Evolutionary conservation across 2,797 vertebrate genomes (phyloP).

Genomic region (Aulostomus chinensis): DNA sequence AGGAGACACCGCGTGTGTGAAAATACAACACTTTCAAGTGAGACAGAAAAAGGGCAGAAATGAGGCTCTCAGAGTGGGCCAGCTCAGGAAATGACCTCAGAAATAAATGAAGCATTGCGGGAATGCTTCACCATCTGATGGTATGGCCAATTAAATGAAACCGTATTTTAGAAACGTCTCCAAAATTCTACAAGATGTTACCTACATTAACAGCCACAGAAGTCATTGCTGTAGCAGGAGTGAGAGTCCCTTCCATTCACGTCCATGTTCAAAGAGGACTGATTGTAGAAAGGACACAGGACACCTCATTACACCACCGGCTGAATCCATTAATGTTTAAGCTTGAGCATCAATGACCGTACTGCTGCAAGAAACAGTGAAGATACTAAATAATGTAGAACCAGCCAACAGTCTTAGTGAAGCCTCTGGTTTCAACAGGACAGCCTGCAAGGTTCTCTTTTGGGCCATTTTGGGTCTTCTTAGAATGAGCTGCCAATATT

Average conservation of each 20-base stretch:
- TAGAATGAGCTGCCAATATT: no score
- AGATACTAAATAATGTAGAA: slow-evolving; percentile 61
- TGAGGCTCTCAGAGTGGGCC: slow-evolving; percentile 17
- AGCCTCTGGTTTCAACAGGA: slow-evolving; percentile 59
- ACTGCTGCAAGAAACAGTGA: slow-evolving; percentile 33
- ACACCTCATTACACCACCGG: slow-evolving; percentile 69
- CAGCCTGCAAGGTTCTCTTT: slow-evolving; percentile 4
- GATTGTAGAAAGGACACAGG: slow-evolving; percentile 42
- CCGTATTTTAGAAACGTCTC: no score
- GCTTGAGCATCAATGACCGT: slow-evolving; percentile 37
- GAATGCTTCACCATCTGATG: slow-evolving; percentile 63
- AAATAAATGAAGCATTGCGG: slow-evolving; percentile 71
- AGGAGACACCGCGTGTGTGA: slow-evolving; percentile 66
- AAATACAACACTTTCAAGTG: slow-evolving; percentile 65
- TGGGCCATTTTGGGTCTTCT: background rate
- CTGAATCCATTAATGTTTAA: slow-evolving; percentile 71
- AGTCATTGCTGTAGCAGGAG: no score
- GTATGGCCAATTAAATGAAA: slow-evolving; percentile 60
- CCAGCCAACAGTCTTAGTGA: slow-evolving; percentile 37
- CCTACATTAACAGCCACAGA: no score
- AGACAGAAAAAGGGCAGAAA: slow-evolving; percentile 46
- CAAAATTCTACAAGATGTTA: no score
- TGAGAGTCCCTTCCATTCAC: slow-evolving; percentile 14
- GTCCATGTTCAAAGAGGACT: slow-evolving; percentile 21
- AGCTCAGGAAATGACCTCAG: slow-evolving; percentile 67